Conservation (phyloP, 1,140 invertebrate genomes). For the Cephus cinctus region DNA sequence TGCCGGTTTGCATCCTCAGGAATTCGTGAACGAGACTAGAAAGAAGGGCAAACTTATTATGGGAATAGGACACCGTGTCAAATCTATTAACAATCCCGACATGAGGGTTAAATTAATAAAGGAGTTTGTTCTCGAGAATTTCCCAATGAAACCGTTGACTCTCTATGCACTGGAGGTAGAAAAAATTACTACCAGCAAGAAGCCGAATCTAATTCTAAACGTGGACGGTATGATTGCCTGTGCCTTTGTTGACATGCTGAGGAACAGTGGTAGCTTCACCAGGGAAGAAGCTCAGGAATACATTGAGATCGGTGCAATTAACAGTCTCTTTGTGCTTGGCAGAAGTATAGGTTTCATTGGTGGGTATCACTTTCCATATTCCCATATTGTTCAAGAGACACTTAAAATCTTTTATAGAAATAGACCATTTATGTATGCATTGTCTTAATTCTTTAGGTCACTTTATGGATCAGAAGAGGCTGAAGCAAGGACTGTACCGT, state of each 20-base stretch:
- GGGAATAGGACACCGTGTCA: constrained; percentile 98
- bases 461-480: constrained; percentile 96
- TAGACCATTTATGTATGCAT: constrained; percentile 11
- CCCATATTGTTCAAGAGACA: not conserved
- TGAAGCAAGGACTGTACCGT: constrained; percentile 98
- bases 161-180: constrained; percentile 97
- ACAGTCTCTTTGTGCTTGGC: constrained; percentile 97
- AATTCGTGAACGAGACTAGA: constrained; percentile 97
- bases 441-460: constrained; percentile 67
- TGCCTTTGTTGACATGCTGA: constrained; percentile 94
- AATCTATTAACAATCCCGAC: constrained; percentile 99
- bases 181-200: constrained; percentile 98
- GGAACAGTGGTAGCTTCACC: constrained; percentile 91
- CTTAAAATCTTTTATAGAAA: constrained; percentile 5
- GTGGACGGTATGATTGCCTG: constrained; percentile 98
- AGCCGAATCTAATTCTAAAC: constrained; percentile 98
- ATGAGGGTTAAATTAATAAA: constrained; percentile 96
- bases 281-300: constrained; percentile 97
- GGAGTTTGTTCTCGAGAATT: constrained; percentile 92
- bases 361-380: constrained; percentile 42
- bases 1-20: constrained; percentile 90
- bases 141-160: constrained; percentile 89
- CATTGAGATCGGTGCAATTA: constrained; percentile 96
- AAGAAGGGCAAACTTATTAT: constrained; percentile 98
- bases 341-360: constrained; percentile 98